A percentile compares a stretch with the other conserved stretches of the same genome.
Conservation (phyloP, 2,113 vertebrate genomes). For the Hucho hucho region DNA sequence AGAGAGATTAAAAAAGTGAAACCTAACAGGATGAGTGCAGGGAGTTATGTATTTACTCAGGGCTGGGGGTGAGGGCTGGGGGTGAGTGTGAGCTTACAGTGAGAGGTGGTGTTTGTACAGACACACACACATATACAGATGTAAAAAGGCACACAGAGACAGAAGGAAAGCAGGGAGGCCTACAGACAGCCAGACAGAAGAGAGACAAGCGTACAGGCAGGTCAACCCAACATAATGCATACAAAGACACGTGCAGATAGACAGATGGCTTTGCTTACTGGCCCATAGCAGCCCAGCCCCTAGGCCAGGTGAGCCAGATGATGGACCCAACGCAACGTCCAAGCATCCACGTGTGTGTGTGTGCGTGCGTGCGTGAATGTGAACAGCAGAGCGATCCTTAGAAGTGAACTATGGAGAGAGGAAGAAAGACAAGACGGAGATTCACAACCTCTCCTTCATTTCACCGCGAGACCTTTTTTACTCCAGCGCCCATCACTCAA, state of each 20-base stretch:
- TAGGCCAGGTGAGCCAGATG: conserved; percentile 27
- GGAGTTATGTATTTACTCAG: too few relatives aligned
- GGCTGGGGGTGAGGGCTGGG: too few relatives aligned
- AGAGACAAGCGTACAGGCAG: conserved; percentile 26
- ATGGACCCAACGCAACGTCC: not conserved
- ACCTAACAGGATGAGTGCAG: too few relatives aligned
- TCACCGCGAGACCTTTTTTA: not conserved
- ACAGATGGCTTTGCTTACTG: not conserved
- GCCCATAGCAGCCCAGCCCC: conserved; percentile 18
- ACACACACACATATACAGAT: too few relatives aligned
- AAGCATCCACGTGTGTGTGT: not conserved
- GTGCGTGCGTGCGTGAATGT: not conserved
- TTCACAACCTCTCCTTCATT: not conserved
- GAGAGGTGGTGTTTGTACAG: too few relatives aligned
- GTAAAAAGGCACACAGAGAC: too few relatives aligned
- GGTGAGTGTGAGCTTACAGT: too few relatives aligned
- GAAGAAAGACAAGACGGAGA: not conserved
- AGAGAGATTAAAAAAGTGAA: too few relatives aligned
- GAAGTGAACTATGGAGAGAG: not conserved
- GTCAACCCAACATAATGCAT: not conserved
- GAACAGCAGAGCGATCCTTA: not conserved
- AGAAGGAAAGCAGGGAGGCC: conserved; percentile 2
- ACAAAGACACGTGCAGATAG: not conserved
- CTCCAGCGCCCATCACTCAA: not conserved
- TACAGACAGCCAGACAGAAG: conserved; percentile 6